Conservation (phyloP, 2,113 vertebrate species). For the Ictalurus punctatus region DNA sequence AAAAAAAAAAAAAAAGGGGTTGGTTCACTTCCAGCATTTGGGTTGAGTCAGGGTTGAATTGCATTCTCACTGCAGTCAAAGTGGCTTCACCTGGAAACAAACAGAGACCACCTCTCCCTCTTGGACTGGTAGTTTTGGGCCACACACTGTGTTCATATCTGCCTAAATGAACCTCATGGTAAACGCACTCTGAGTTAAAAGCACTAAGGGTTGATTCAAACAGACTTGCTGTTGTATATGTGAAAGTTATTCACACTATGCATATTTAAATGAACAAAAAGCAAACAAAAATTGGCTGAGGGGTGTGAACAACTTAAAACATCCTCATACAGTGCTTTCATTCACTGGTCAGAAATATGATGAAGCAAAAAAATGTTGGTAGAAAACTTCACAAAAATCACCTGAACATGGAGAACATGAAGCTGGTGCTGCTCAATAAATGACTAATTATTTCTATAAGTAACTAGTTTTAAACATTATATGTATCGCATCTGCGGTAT, state of each 20-base stretch:
- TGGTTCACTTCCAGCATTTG: not conserved
- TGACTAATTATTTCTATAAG: not conserved
- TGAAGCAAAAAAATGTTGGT: not conserved
- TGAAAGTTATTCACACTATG: not conserved
- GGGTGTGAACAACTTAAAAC: not conserved
- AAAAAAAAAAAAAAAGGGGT: not conserved
- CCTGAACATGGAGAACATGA: not conserved
- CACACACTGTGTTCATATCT: not conserved
- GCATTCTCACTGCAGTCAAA: not conserved
- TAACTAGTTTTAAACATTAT: not conserved
- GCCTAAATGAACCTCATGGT: not conserved
- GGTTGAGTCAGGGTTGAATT: not conserved
- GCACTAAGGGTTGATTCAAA: not conserved
- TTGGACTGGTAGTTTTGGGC: not conserved
- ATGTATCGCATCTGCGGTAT: not conserved
- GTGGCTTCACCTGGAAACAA: not conserved
- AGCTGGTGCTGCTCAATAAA: not conserved
- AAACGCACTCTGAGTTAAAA: not conserved
- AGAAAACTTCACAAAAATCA: not conserved
- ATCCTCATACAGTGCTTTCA: not conserved
- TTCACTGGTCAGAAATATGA: not conserved
- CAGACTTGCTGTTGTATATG: not conserved
- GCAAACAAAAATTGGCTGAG: not conserved
- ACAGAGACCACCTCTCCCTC: not conserved
- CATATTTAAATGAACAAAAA: not conserved